Conservation (phyloP, 1,140 invertebrate species). For the Apocrypta bakeri region DNA sequence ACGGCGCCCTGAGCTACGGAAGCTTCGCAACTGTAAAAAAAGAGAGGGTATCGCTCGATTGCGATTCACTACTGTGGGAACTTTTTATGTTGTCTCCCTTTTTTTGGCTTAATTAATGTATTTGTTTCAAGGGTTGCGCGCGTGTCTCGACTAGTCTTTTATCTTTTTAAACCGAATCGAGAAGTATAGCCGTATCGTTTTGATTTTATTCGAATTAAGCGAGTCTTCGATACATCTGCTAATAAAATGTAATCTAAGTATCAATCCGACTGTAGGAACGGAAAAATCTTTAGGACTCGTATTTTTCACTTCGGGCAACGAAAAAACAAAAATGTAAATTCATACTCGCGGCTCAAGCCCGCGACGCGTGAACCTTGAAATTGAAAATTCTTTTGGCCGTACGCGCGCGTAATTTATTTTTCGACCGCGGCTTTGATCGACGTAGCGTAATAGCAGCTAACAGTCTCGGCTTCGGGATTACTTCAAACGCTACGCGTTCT, state of each 20-base stretch:
- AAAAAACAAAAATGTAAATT: constrained; percentile 46
- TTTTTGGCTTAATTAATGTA: constrained; percentile 29
- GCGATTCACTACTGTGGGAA: neutral
- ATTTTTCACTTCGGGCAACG: neutral
- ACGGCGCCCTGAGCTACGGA: neutral
- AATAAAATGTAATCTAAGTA: too few species aligned
- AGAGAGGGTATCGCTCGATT: constrained; percentile 51
- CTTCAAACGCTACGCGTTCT: constrained; percentile 11
- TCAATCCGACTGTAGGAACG: neutral
- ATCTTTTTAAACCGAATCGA: too few species aligned
- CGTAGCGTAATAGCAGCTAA: neutral
- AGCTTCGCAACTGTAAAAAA: neutral
- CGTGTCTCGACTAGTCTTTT: neutral
- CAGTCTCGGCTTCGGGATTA: neutral
- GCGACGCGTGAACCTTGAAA: constrained; percentile 18
- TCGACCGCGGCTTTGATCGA: constrained; percentile 39
- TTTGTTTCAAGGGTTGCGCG: constrained; percentile 6
- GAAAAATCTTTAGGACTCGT: neutral
- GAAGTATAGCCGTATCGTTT: too few species aligned
- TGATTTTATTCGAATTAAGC: too few species aligned
- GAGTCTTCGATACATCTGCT: too few species aligned
- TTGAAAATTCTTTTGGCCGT: constrained; percentile 37
- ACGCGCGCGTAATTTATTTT: constrained; percentile 12
- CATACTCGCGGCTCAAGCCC: neutral
- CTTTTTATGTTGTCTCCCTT: neutral